These are phyloP conservation scores for Lophochroa leadbeateri DNA, from an alignment of 2,113 vertebrate genomes.

Conservation along the genomic window DNA sequence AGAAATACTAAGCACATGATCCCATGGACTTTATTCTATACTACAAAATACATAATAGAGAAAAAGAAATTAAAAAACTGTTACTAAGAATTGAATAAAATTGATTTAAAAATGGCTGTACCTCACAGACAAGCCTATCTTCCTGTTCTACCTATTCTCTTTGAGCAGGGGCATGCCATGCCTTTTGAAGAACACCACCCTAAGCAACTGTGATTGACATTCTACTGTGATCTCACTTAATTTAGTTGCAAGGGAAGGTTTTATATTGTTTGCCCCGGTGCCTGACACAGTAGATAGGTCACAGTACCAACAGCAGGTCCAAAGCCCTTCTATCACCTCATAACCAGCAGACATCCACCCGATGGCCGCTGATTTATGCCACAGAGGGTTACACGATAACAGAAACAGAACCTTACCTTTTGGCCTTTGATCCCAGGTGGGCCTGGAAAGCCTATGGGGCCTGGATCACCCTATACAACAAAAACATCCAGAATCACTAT, in stretches of 20 bases:
- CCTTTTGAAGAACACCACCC: not conserved
- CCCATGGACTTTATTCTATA: not conserved
- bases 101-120: not conserved
- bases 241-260: not conserved
- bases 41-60: not conserved
- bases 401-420: slow-evolving; percentile 77
- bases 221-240: not conserved
- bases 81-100: not conserved
- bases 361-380: not conserved
- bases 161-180: not conserved
- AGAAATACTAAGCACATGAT: not conserved
- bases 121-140: not conserved
- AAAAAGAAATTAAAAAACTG: not conserved
- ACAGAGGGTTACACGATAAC: not conserved
- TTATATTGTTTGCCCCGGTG: not conserved
- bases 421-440: slow-evolving; percentile 80
- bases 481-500: not conserved
- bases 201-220: not conserved
- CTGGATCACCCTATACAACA: slow-evolving; percentile 84
- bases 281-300: not conserved
- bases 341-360: not conserved
- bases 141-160: not conserved
- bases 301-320: not conserved
- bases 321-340: not conserved
- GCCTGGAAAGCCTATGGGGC: slow-evolving; percentile 81